Evolutionary conservation across 2,113 vertebrate genomes (phyloP), one percentile per base, ranked within the genome.

Genomic region (Vidua macroura): DNA sequence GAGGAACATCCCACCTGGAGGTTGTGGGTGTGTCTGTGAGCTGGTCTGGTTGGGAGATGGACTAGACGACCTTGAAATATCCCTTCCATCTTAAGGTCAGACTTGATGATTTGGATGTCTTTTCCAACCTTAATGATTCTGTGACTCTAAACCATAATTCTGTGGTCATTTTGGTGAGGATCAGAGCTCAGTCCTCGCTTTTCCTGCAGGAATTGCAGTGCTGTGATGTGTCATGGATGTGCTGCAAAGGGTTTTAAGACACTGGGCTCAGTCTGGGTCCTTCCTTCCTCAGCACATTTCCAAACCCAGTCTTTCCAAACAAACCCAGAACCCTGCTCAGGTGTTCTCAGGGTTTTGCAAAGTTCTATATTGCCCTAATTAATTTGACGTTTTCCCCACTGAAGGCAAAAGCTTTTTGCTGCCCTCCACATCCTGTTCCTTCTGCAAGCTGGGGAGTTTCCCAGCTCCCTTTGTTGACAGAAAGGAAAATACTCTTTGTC

Each of bases 141-240:
- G 16, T 53, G 39, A 25, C 33, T 74, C 28, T 49, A 23, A 70
- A 20, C 56, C 33, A 5, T 33, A 35, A 49, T 49, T 83, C 35
- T 33, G 6, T 24, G 49, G 13, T 48, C 2, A 2, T n/a, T 92
- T 63, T 37, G 66, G 30, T 30, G 59, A 58, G 35, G 80, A 30
- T 44, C 56, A 24, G 46, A 52, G 12, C 1, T 0, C 18, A 11
- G 13, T 10, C 5, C 35, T 68, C 4, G 0, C 22, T 60, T 76
- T 73, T 31, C n/a, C 49, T 46, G 7, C 27, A 22, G 77, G 56
- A 92, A 13, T 22, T 22, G 7, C 0, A 0, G 28, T 14, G 62
- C 44, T 52, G 33, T 37, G 43, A 30, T 23, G 28, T 17, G 16
- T 12, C 31, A 6, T 0, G 0, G n/a, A 5, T 41, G 60, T 2